A percentile compares a stretch with the other conserved stretches of the same genome.
Evolutionary conservation across 1,140 invertebrate genomes (phyloP).

Genomic region (Zaprionus davidi): DNA sequence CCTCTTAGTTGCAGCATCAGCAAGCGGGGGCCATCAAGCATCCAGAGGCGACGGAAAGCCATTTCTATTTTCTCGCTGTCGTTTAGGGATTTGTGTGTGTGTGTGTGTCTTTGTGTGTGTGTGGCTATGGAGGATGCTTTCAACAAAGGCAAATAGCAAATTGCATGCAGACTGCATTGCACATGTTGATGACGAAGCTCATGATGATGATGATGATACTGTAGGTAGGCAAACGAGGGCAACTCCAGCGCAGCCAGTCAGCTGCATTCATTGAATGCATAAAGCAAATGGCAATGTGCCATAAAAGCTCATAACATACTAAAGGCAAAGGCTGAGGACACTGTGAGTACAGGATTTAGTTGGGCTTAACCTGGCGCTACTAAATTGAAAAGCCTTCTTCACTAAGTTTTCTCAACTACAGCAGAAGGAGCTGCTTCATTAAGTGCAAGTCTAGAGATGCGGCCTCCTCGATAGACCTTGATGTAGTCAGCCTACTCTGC

Average conservation of each 20-base stretch:
- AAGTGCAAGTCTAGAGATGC: slow-evolving; percentile 49
- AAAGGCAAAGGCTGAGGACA: background rate
- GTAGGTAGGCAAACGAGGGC: slow-evolving; percentile 22
- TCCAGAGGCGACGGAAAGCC: slow-evolving; percentile 60
- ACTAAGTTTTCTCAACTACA: slow-evolving; percentile 3
- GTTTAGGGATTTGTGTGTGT: slow-evolving; percentile 74
- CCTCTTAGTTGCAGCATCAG: slow-evolving; percentile 11
- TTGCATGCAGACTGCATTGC: slow-evolving; percentile 44
- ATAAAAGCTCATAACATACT: slow-evolving; percentile 51
- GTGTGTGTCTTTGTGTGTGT: slow-evolving; percentile 7
- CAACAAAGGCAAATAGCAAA: slow-evolving; percentile 59
- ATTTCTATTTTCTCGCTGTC: slow-evolving; percentile 64
- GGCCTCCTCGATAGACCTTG: slow-evolving; percentile 60
- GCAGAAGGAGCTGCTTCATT: slow-evolving; percentile 48
- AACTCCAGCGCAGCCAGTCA: slow-evolving; percentile 14
- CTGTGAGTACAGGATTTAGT: slow-evolving; percentile 43
- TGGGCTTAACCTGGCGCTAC: slow-evolving; percentile 48
- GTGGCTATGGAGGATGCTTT: slow-evolving; percentile 28
- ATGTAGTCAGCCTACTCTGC: slow-evolving; percentile 16
- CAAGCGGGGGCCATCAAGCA: slow-evolving; percentile 39
- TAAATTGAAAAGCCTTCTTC: slow-evolving; percentile 61
- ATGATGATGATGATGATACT: slow-evolving; percentile 3
- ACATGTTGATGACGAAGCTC: slow-evolving; percentile 4
- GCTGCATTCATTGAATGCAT: slow-evolving; percentile 50
- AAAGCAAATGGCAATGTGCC: slow-evolving; percentile 68